Conservation (phyloP, 1,140 invertebrate species). For the Zaprionus nigranus region DNA sequence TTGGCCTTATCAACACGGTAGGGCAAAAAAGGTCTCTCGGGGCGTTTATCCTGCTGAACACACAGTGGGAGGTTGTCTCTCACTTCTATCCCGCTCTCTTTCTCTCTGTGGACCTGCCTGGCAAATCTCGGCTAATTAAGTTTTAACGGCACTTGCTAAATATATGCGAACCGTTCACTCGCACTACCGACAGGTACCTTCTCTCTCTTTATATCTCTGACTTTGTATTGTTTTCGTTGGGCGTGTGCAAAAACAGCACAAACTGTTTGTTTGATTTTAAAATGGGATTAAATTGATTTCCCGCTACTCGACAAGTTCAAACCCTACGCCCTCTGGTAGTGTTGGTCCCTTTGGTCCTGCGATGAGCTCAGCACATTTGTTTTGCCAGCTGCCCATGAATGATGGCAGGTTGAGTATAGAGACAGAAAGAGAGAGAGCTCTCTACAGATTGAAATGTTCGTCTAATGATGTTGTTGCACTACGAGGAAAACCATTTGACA, state of each 20-base stretch:
- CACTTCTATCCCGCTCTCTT: neutral
- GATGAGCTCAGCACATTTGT: constrained; percentile 70
- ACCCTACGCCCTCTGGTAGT: constrained; percentile 29
- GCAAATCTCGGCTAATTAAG: constrained; percentile 76
- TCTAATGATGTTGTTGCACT: constrained; percentile 31
- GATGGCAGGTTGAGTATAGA: constrained; percentile 30
- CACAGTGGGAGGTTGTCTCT: constrained; percentile 65
- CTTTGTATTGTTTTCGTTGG: constrained; percentile 40
- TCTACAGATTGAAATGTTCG: constrained; percentile 63
- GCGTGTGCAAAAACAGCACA: constrained; percentile 63
- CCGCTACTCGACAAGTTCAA: constrained; percentile 58
- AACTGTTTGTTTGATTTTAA: constrained; percentile 66
- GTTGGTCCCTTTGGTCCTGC: constrained; percentile 2
- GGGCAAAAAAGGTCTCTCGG: constrained; percentile 53
- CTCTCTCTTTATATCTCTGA: constrained; percentile 6
- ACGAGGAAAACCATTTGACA: neutral
- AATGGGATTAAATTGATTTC: constrained; percentile 83
- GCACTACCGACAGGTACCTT: neutral
- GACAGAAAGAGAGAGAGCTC: constrained; percentile 16
- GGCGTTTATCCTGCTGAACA: constrained; percentile 69
- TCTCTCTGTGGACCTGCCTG: constrained; percentile 34
- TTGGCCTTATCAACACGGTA: constrained; percentile 27
- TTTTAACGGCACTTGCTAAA: constrained; percentile 80
- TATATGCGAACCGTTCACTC: constrained; percentile 25
- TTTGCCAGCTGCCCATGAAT: constrained; percentile 47